Percentiles rank a stretch among this genome's conserved stretches.
phyloP scores from a whole-genome alignment of 2,888 invertebrate species.

The Exocentrus adspersus region DNA sequence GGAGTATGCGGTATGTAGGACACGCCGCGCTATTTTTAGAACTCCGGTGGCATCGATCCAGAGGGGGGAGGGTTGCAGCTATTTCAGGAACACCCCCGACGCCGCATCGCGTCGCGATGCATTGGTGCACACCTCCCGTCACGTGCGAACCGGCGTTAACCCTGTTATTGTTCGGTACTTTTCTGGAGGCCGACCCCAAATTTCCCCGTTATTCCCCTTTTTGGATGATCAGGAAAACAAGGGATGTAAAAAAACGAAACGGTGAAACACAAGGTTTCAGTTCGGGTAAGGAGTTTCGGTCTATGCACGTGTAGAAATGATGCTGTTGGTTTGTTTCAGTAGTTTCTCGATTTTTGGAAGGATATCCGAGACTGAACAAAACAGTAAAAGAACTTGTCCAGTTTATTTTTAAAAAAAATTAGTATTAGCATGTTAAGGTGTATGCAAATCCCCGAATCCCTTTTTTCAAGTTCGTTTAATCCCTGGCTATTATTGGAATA shows the following conservation, averaged over 20 bases:
- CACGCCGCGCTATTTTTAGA: slow-evolving; percentile 62
- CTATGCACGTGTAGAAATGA: no score
- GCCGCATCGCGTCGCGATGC: slow-evolving; percentile 32
- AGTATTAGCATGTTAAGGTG: no score
- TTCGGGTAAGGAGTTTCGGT: no score
- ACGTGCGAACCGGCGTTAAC: slow-evolving; percentile 28
- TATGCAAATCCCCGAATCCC: no score
- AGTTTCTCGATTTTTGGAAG: no score
- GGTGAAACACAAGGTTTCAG: neutral
- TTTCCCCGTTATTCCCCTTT: neutral
- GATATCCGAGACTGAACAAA: no score
- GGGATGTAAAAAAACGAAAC: neutral
- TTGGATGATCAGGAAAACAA: neutral
- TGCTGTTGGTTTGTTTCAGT: no score
- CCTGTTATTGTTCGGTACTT: slow-evolving; percentile 5
- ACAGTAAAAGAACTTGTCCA: no score
- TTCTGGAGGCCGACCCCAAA: neutral
- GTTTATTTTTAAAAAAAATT: no score
- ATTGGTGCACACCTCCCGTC: slow-evolving; percentile 34
- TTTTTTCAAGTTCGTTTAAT: no score
- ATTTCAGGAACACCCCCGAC: slow-evolving; percentile 57
- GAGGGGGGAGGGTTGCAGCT: slow-evolving; percentile 58
- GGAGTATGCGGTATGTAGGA: slow-evolving; percentile 57
- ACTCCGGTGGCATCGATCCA: slow-evolving; percentile 62
- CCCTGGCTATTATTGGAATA: no score